phyloP scores from a whole-genome alignment of 2,797 vertebrate species.

The Tarsius wallacei region DNA sequence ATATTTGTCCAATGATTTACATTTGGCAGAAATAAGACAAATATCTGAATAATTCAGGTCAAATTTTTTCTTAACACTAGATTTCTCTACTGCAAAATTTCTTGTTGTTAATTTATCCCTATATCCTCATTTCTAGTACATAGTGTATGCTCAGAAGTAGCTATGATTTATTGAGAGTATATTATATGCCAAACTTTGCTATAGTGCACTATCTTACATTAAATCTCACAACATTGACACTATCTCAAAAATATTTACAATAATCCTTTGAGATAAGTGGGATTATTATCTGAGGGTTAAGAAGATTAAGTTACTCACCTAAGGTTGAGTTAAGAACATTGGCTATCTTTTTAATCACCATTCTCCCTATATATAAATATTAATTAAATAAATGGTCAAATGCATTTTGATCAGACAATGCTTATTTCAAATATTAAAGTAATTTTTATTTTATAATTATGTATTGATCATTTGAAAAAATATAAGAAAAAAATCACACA shows the following conservation, averaged over 20 bases:
- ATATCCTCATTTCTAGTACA: not conserved
- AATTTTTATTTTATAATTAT: not conserved
- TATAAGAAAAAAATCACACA: not conserved
- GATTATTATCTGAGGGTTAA: not conserved
- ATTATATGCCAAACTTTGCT: not conserved
- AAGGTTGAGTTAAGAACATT: not conserved
- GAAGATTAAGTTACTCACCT: not conserved
- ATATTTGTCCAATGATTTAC: not conserved
- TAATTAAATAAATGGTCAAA: not conserved
- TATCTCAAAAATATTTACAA: not conserved
- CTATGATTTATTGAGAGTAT: not conserved
- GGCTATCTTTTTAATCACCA: not conserved
- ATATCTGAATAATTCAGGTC: not conserved
- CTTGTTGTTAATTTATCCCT: not conserved
- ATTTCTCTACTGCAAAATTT: not conserved
- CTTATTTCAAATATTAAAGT: not conserved
- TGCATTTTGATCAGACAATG: not conserved
- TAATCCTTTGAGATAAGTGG: not conserved
- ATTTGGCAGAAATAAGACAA: not conserved
- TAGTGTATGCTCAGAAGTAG: not conserved
- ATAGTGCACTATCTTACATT: not conserved
- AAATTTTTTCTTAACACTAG: not conserved
- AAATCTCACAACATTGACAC: not conserved
- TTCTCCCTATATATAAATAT: not conserved
- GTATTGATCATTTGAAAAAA: slow-evolving; percentile 11